Conservation (phyloP, 2,888 invertebrate genomes). For the Sarcophaga variegata region DNA sequence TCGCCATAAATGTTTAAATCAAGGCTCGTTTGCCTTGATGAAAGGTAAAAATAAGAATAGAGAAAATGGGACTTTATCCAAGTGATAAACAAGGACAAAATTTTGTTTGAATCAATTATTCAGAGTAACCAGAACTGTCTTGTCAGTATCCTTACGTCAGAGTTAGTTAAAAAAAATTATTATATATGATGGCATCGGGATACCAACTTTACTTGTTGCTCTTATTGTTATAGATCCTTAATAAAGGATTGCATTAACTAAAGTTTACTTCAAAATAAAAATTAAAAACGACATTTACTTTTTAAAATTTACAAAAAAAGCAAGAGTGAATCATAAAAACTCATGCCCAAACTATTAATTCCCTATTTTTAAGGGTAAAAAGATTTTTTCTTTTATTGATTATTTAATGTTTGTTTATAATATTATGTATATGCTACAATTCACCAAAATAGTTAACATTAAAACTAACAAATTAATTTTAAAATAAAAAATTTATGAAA, state of each 20-base stretch:
- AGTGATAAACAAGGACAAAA: no score
- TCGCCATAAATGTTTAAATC: no score
- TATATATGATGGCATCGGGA: no score
- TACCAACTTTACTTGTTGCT: slow-evolving; percentile 65
- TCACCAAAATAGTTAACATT: slow-evolving; percentile 67
- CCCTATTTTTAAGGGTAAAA: slow-evolving; percentile 64
- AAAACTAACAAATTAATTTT: slow-evolving; percentile 53
- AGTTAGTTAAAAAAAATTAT: no score
- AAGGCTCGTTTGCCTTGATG: no score
- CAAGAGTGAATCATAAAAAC: slow-evolving; percentile 61
- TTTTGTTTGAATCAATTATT: no score
- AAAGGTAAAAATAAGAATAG: no score
- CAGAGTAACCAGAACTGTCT: no score
- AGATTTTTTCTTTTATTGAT: slow-evolving; percentile 52
- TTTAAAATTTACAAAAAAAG: slow-evolving; percentile 53
- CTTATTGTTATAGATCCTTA: slow-evolving; percentile 42
- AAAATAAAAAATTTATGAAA: slow-evolving; percentile 57
- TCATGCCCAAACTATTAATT: slow-evolving; percentile 69
- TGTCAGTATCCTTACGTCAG: no score
- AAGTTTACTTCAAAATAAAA: slow-evolving; percentile 74
- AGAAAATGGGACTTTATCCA: no score
- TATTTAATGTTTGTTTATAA: slow-evolving; percentile 60
- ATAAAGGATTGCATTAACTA: slow-evolving; percentile 51
- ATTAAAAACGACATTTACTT: slow-evolving; percentile 70
- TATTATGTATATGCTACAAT: slow-evolving; percentile 66